phyloP scores from a whole-genome alignment of 2,113 vertebrate species.

The Philantomba maxwellii region DNA sequence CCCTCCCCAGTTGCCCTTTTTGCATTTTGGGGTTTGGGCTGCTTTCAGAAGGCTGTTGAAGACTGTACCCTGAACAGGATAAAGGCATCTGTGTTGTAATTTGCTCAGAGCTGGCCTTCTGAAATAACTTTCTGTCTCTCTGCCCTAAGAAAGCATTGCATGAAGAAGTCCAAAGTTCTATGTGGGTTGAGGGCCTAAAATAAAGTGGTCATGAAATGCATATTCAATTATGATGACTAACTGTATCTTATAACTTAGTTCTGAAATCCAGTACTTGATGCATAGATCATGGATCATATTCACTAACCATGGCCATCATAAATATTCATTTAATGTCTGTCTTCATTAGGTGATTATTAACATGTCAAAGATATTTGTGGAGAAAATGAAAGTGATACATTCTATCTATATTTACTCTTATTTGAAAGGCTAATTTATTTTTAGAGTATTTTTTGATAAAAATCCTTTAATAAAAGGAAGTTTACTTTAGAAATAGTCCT shows the following conservation, averaged over 20 bases:
- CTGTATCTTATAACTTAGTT: neutral
- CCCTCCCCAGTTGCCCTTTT: neutral
- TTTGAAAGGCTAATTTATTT: constrained; percentile 45
- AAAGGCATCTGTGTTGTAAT: constrained; percentile 2
- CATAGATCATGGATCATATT: neutral
- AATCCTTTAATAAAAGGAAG: neutral
- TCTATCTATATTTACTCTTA: constrained; percentile 40
- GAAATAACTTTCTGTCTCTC: neutral
- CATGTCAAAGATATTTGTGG: constrained; percentile 30
- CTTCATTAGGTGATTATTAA: constrained; percentile 30
- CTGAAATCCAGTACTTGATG: neutral
- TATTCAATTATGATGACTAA: neutral
- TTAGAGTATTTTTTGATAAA: constrained; percentile 11
- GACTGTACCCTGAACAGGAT: neutral
- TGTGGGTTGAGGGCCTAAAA: neutral
- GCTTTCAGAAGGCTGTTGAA: constrained; percentile 14
- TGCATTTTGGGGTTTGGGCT: neutral
- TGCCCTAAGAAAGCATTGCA: constrained; percentile 7
- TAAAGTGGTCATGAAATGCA: neutral
- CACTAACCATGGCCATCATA: neutral
- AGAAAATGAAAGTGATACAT: constrained; percentile 34
- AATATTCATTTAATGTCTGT: constrained; percentile 33
- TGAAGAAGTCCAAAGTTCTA: neutral
- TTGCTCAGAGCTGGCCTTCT: constrained; percentile 22
- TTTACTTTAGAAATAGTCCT: constrained; percentile 4